These are phyloP conservation scores for Phocides pigmalion DNA, from an alignment of 1,140 invertebrate species.

Conservation along the genomic window DNA sequence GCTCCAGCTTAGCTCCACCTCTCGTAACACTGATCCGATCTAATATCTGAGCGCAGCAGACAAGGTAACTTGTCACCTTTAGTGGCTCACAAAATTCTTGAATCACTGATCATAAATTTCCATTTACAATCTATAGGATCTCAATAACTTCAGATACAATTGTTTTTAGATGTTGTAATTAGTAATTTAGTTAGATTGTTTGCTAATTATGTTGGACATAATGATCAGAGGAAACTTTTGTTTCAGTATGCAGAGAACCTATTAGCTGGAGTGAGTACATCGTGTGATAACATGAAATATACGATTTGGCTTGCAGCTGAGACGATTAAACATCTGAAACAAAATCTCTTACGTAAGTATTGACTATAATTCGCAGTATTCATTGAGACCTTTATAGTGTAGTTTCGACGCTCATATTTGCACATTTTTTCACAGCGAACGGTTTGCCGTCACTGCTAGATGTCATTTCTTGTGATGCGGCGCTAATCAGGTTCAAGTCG, in stretches of 20 bases:
- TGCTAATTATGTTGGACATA: too few relatives aligned
- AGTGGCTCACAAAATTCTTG: too few relatives aligned
- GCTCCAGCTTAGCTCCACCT: too few relatives aligned
- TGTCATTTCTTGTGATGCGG: slow-evolving; percentile 77
- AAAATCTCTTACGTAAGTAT: slow-evolving; percentile 65
- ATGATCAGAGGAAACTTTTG: too few relatives aligned
- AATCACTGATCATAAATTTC: too few relatives aligned
- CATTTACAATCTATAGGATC: too few relatives aligned
- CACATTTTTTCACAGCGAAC: slow-evolving; percentile 50
- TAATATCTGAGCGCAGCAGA: too few relatives aligned
- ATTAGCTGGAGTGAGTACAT: slow-evolving; percentile 86
- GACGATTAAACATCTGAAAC: slow-evolving; percentile 86
- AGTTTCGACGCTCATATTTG: background rate
- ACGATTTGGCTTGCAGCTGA: slow-evolving; percentile 89
- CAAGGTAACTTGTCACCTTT: too few relatives aligned
- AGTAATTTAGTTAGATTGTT: too few relatives aligned
- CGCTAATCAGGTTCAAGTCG: slow-evolving; percentile 68
- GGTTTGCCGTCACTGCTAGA: slow-evolving; percentile 74
- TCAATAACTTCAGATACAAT: too few relatives aligned
- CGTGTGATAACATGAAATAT: slow-evolving; percentile 84
- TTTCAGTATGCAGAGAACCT: slow-evolving; percentile 89
- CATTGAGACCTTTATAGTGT: background rate
- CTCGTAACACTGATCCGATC: too few relatives aligned
- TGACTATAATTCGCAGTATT: background rate
- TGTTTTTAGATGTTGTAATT: too few relatives aligned